Conservation (phyloP, 2,113 vertebrate species). For the Plectropomus leopardus region DNA sequence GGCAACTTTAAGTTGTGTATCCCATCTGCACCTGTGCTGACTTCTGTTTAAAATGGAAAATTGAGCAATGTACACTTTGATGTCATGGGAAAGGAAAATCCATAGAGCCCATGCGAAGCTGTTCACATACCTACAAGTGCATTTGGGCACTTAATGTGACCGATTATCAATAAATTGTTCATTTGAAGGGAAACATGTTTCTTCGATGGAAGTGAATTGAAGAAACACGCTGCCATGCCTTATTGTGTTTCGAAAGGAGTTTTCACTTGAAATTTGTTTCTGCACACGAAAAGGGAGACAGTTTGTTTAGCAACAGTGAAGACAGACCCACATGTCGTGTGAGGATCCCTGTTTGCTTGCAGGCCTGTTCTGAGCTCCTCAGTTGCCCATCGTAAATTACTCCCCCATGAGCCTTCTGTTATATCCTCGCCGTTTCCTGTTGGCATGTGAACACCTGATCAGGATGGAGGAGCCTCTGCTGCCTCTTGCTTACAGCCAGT, state of each 20-base stretch:
- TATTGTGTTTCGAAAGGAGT: slow-evolving; percentile 85
- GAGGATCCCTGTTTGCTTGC: slow-evolving; percentile 77
- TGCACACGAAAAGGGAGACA: slow-evolving; percentile 72
- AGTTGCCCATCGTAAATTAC: slow-evolving; percentile 57
- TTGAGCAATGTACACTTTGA: slow-evolving; percentile 98
- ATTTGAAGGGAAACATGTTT: slow-evolving; percentile 97
- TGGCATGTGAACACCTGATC: slow-evolving; percentile 59
- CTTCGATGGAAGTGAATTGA: slow-evolving; percentile 99
- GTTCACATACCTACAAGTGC: slow-evolving; percentile 92
- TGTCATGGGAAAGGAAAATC: slow-evolving; percentile 95
- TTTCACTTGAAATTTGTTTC: slow-evolving; percentile 79
- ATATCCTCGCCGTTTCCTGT: slow-evolving; percentile 52
- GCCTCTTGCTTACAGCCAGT: slow-evolving; percentile 55
- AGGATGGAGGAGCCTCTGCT: slow-evolving; percentile 65
- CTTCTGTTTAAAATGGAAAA: slow-evolving; percentile 97
- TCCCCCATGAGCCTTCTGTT: slow-evolving; percentile 24
- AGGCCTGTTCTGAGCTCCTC: slow-evolving; percentile 69
- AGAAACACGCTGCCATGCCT: slow-evolving; percentile 86
- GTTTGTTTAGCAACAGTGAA: slow-evolving; percentile 74
- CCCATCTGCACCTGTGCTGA: slow-evolving; percentile 98
- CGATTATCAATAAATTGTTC: slow-evolving; percentile 99
- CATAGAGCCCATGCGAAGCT: slow-evolving; percentile 94
- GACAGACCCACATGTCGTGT: slow-evolving; percentile 70
- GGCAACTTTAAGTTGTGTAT: slow-evolving; percentile 96
- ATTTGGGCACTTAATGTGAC: slow-evolving; percentile 94